Conservation (phyloP, 2,113 vertebrate genomes). For the Alces alces region DNA sequence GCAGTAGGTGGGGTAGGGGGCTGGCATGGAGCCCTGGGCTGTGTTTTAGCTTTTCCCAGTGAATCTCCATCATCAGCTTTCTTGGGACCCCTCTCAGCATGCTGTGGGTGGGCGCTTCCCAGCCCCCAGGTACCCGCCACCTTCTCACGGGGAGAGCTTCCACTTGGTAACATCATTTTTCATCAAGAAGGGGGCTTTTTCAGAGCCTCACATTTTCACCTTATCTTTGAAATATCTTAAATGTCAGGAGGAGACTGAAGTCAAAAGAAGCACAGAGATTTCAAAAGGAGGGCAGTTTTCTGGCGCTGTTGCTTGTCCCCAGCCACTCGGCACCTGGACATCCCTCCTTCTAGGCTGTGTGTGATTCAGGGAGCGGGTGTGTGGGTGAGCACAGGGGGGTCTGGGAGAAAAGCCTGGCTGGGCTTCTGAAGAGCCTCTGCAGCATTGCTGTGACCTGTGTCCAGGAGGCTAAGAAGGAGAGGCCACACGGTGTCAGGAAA, state of each 20-base stretch:
- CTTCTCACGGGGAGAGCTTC: not conserved
- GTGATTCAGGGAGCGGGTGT: not conserved
- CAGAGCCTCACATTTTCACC: not conserved
- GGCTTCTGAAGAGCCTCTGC: not conserved
- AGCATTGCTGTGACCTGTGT: not conserved
- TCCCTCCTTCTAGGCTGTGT: not conserved
- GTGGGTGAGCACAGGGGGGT: not conserved
- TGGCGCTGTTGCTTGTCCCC: not conserved
- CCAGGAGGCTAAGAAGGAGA: not conserved
- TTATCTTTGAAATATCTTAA: not conserved
- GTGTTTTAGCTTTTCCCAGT: not conserved
- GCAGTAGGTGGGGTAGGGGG: not conserved
- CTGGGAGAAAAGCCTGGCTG: not conserved
- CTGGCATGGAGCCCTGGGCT: not conserved
- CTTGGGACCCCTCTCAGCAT: not conserved
- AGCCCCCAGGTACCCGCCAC: rapidly evolving
- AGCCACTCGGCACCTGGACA: not conserved
- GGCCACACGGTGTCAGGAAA: not conserved
- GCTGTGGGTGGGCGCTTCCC: rapidly evolving
- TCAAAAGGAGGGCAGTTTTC: not conserved
- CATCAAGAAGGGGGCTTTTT: not conserved
- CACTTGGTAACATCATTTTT: not conserved
- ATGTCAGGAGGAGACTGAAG: not conserved
- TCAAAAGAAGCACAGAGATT: not conserved
- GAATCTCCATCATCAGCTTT: not conserved